These are phyloP conservation scores for Sylvicola cinctus DNA, from an alignment of 2,888 invertebrate genomes.

Conservation along the genomic window DNA sequence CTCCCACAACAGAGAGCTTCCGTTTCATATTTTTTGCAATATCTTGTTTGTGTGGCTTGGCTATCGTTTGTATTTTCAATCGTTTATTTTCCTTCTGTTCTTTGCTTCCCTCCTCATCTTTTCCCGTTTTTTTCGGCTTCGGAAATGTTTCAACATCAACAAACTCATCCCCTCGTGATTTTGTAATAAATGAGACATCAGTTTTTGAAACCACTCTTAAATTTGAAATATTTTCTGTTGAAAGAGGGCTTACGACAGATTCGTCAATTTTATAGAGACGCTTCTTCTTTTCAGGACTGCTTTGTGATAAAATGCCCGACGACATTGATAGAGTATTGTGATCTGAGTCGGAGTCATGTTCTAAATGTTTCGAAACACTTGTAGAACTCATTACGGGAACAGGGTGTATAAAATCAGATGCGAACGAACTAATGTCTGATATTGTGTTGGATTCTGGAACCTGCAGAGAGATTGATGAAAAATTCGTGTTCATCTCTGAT, in stretches of 20 bases:
- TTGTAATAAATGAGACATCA: not conserved
- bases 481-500: conserved; percentile 13
- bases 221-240: not conserved
- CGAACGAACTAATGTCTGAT: conserved; percentile 12
- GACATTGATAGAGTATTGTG: conserved; percentile 4
- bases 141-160: not conserved
- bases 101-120: not conserved
- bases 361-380: not conserved
- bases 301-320: conserved; percentile 3
- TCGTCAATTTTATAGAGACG: no score
- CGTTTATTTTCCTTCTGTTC: not conserved
- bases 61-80: not conserved
- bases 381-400: not conserved
- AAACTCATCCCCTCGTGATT: not conserved
- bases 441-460: conserved; percentile 12
- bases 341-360: not conserved
- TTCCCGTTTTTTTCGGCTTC: not conserved
- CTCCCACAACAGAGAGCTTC: no score
- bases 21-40: no score
- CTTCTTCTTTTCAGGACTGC: conserved; percentile 3
- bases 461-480: conserved; percentile 14
- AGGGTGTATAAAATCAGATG: conserved; percentile 6
- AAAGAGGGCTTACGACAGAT: not conserved
- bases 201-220: not conserved
- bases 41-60: no score